These are phyloP conservation scores for Formica selysi DNA, from an alignment of 1,140 invertebrate genomes.

Conservation along the genomic window DNA sequence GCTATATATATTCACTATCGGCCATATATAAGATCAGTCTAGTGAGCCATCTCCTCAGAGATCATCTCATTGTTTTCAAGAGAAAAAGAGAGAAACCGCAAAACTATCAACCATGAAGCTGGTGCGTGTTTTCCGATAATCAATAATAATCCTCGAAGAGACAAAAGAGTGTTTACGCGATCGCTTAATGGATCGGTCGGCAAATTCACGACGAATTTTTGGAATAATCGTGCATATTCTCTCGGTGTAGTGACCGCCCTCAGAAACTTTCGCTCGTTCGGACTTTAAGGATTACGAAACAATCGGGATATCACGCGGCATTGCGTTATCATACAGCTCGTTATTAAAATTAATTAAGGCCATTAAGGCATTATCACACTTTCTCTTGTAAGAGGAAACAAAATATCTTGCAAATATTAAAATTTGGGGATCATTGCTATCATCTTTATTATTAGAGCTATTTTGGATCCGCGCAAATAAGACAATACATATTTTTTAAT, in stretches of 20 bases:
- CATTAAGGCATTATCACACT: neutral
- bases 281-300: constrained; percentile 1
- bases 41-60: constrained; percentile 65
- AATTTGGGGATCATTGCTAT: neutral
- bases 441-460: neutral
- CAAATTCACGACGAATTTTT: neutral
- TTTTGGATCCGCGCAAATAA: neutral
- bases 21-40: constrained; percentile 59
- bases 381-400: neutral
- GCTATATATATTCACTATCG: constrained; percentile 70
- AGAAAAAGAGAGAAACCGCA: neutral
- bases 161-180: constrained; percentile 26
- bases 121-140: constrained; percentile 65
- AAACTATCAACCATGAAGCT: constrained; percentile 65
- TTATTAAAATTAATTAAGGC: neutral
- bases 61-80: constrained; percentile 24
- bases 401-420: neutral
- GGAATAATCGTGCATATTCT: constrained; percentile 2
- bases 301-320: neutral
- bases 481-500: neutral
- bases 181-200: neutral
- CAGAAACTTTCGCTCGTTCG: constrained; percentile 7
- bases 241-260: constrained; percentile 9
- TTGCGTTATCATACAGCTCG: neutral
- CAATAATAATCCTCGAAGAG: neutral